Percentiles rank a stretch among this genome's conserved stretches.
phyloP scores from a whole-genome alignment of 2,797 vertebrate species.

The Semotilus atromaculatus region DNA sequence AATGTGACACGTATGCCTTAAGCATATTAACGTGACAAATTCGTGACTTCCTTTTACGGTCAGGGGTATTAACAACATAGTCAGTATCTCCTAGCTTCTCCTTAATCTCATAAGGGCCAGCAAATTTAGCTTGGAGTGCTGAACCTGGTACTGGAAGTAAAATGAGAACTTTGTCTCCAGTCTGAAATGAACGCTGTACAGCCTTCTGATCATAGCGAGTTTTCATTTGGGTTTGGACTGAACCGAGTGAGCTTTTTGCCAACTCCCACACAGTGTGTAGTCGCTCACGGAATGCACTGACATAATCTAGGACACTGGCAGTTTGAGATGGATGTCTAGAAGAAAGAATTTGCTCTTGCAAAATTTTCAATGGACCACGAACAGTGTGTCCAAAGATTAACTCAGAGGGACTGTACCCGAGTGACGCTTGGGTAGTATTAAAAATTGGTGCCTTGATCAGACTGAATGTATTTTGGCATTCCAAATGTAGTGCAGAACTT shows the following conservation, averaged over 20 bases:
- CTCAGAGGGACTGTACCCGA: constrained; percentile 15
- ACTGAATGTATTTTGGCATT: no score
- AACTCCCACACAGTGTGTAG: no score
- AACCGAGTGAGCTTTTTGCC: no score
- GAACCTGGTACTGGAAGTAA: constrained; percentile 20
- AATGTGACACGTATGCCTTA: not conserved
- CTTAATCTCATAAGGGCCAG: constrained; percentile 18
- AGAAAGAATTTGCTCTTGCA: no score
- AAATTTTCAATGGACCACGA: not conserved
- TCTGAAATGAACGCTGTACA: not conserved
- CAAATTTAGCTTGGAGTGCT: not conserved
- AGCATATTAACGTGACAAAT: constrained; percentile 40
- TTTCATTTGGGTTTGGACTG: no score
- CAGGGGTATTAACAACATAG: constrained; percentile 13
- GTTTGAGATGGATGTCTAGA: no score
- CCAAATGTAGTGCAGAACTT: no score
- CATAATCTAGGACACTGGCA: no score
- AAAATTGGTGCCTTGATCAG: no score
- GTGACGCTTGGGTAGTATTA: not conserved
- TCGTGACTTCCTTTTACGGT: not conserved
- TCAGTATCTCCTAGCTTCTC: not conserved
- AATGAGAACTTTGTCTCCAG: not conserved
- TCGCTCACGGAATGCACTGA: no score
- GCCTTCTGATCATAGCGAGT: no score
- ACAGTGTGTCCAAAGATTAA: constrained; percentile 25